Evolutionary conservation across 2,797 vertebrate genomes (phyloP), one percentile per base, ranked within the genome.

Genomic region (Rallus crepitans): DNA sequence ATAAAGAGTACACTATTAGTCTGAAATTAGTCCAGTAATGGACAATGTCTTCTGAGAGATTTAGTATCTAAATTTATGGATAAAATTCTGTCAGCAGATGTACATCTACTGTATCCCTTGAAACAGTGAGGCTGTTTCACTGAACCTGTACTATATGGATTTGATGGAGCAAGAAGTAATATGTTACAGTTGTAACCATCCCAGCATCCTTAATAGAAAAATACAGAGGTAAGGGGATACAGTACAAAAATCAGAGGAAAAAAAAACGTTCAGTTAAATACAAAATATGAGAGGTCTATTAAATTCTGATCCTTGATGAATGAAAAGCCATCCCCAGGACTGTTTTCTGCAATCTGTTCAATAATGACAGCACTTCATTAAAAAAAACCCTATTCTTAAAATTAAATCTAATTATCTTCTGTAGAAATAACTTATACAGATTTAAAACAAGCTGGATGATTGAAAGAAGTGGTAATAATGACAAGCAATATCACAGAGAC

Each of bases 341-440:
- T 47, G 47, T 47, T 47, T 47, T 47, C 47, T 23, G 20, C 50
- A 93, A 35, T 53, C 76, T 70, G 92, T 83, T 96, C 63, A 91
- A 88, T 79, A 89, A 83, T 81, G 63, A 91, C 35, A 72, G 39
- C 70, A 48, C n/a, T 94, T 90, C n/a, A 42, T 80, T 28, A 76
- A 84, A 94, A 82, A 7, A 3, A 23, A 3, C 4, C 55, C 20
- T 48, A 31, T 86, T 52, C 65, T 91, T 77, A 88, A 72, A 76
- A 91, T 40, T 78, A 27, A 82, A 90, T 95, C 47, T 69, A 79
- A 91, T 86, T 86, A 52, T 64, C 42, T 47, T 89, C 48, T 64
- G 40, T 60, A 82, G 66, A 86, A 94, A 81, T 25, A 89, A 86
- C 17, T 52, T 61, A 81, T 8, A 37, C 20, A 57, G 45, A 78